Evolutionary conservation across 2,797 vertebrate species (phyloP), one percentile per base, ranked within the genome.

Genomic region (Tamandua tetradactyla): DNA sequence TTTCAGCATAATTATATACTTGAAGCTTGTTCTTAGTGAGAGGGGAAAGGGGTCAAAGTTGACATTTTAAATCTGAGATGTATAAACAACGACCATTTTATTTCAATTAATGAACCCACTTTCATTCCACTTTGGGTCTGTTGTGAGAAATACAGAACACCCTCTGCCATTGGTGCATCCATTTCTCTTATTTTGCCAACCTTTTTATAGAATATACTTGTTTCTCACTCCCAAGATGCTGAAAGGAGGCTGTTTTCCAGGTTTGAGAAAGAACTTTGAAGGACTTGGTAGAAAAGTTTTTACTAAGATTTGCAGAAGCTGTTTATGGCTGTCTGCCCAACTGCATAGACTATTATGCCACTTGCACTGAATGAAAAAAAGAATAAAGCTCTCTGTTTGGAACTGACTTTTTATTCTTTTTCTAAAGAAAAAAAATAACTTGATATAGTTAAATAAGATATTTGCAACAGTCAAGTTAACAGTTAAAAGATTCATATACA

Each of bases 1-100:
- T 83, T 94, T 42, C 61, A 94, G 76, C 86, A 62, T 79, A 92
- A 87, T 89, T 44, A 52, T 57, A 89, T 93, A 95, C 89, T 74
- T 82, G 69, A 91, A 96, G 78, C 49, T 72, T 81, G 89, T 57
- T 80, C 69, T 81, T 81, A 72, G 69, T 79, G 61, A 89, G 66
- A 76, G 42, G 15, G 35, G 23, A 12, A 87, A 82, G 47, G 47
- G 13, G 81, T 64, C n/a, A 30, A 82, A 76, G 47, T 66, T 62
- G 89, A 94, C 37, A 22, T 64, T 32, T 87, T 64, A 64, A 96
- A 89, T 71, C 72, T 82, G 32, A 83, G 82, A 47, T 62, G 30
- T 49, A 32, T 68, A 18, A 93, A 44, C 30, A 59, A 55, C 37
- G 55, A 42, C 84, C 49, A 72, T 47, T 69, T 74, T 93, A 52